These are phyloP conservation scores for Spea hammondii DNA, from an alignment of 2,797 vertebrate genomes.

Conservation along the genomic window DNA sequence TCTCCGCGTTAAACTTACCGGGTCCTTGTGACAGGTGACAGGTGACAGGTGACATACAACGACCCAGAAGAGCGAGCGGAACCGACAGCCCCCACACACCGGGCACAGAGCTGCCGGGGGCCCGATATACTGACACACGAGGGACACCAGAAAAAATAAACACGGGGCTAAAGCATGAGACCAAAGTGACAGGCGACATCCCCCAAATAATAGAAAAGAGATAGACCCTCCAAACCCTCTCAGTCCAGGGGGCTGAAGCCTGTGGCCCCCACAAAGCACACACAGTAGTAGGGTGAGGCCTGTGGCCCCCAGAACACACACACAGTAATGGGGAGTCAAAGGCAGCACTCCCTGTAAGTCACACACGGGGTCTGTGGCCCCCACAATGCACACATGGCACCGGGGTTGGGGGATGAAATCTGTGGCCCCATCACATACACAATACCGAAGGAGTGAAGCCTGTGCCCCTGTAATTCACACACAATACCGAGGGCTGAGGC, in stretches of 20 bases:
- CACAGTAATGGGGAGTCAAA: not conserved
- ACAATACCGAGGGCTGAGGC: not conserved
- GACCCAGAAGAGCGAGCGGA: no score
- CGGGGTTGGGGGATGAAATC: not conserved
- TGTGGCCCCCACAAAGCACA: not conserved
- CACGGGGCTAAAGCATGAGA: no score
- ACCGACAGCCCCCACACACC: no score
- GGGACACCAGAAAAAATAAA: no score
- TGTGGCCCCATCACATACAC: not conserved
- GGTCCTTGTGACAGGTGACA: no score
- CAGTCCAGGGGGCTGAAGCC: not conserved
- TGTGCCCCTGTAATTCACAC: not conserved
- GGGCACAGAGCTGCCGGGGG: no score
- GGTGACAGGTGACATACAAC: fast-evolving
- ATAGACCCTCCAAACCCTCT: not conserved
- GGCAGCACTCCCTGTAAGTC: not conserved
- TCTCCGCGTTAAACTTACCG: no score
- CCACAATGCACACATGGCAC: not conserved
- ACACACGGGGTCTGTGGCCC: not conserved
- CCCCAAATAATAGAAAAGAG: not conserved
- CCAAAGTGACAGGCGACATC: no score
- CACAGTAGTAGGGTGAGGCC: not conserved
- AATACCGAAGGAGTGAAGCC: not conserved
- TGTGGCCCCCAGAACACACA: not conserved
- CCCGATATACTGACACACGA: no score